These are phyloP conservation scores for Lipophrys pholis DNA, from an alignment of 2,113 vertebrate species.

Conservation along the genomic window DNA sequence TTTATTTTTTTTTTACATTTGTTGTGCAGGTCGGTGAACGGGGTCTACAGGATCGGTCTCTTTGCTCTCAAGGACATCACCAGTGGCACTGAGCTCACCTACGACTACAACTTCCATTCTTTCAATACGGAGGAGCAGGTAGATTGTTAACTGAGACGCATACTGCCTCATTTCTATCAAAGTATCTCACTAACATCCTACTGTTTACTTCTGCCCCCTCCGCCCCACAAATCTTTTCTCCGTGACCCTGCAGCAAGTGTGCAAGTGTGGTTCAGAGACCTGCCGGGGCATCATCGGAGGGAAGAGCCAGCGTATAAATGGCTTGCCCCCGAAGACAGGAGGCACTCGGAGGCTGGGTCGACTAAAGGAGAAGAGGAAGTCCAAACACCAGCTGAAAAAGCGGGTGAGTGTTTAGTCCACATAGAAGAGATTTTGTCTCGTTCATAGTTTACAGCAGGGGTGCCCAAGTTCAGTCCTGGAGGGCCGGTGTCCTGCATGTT, in stretches of 20 bases:
- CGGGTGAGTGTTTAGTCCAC: constrained; percentile 82
- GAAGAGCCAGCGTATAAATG: constrained; percentile 95
- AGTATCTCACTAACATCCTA: background rate
- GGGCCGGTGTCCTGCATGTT: no score
- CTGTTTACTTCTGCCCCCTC: background rate
- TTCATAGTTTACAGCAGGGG: no score
- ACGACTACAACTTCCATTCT: constrained; percentile 99
- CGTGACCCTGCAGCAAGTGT: constrained; percentile 88
- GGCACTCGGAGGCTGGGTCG: constrained; percentile 88
- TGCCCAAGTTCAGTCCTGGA: no score
- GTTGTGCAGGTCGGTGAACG: constrained; percentile 92
- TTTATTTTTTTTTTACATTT: background rate
- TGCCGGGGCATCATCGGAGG: constrained; percentile 99
- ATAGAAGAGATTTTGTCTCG: background rate
- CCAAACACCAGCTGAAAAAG: constrained; percentile 98
- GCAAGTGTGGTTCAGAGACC: constrained; percentile 94
- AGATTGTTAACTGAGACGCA: constrained; percentile 30
- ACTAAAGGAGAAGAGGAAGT: constrained; percentile 97
- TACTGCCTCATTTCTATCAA: background rate
- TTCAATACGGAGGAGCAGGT: constrained; percentile 99
- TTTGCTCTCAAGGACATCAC: constrained; percentile 95
- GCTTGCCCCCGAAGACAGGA: constrained; percentile 85
- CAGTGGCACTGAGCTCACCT: constrained; percentile 95
- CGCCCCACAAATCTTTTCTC: no score
- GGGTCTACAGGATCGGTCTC: constrained; percentile 95